These are phyloP conservation scores for Sycobia sp. DNA, from an alignment of 1,140 invertebrate genomes.

Conservation along the genomic window DNA sequence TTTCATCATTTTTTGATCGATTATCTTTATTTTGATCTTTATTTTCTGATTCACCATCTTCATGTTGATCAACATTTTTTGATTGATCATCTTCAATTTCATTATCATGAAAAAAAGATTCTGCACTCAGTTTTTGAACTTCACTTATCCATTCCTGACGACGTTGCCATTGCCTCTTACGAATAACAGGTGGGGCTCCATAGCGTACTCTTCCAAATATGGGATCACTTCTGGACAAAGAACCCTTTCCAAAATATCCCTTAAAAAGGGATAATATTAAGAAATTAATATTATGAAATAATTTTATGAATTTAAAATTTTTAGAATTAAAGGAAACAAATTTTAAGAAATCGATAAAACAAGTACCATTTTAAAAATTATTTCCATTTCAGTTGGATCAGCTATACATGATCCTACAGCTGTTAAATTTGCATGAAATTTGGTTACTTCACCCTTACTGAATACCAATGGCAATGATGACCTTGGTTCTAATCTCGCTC, in stretches of 20 bases:
- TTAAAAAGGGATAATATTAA: constrained; percentile 36
- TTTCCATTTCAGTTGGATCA: constrained; percentile 65
- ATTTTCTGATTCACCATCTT: constrained; percentile 9
- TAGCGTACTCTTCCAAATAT: constrained; percentile 54
- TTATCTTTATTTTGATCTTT: constrained; percentile 24
- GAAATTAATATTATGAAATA: constrained; percentile 1
- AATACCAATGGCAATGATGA: constrained; percentile 59
- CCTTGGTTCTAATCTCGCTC: constrained; percentile 39
- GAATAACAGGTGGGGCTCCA: constrained; percentile 58
- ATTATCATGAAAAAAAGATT: constrained; percentile 46
- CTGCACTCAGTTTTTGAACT: constrained; percentile 51
- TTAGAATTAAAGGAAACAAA: not conserved
- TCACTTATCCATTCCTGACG: constrained; percentile 65
- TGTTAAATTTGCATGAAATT: constrained; percentile 69
- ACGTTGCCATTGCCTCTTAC: constrained; percentile 64
- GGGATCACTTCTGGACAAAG: constrained; percentile 67
- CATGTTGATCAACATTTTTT: no score
- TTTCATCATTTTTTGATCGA: constrained; percentile 3
- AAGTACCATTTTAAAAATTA: constrained; percentile 67
- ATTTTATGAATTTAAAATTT: not conserved
- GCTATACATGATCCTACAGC: constrained; percentile 69
- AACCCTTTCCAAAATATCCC: constrained; percentile 78
- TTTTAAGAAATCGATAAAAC: constrained; percentile 4
- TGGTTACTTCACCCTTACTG: constrained; percentile 56
- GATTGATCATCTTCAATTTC: constrained; percentile 14